Base-by-base conservation (phyloP, 2,797 vertebrate genomes). In the Falco peregrinus region DNA sequence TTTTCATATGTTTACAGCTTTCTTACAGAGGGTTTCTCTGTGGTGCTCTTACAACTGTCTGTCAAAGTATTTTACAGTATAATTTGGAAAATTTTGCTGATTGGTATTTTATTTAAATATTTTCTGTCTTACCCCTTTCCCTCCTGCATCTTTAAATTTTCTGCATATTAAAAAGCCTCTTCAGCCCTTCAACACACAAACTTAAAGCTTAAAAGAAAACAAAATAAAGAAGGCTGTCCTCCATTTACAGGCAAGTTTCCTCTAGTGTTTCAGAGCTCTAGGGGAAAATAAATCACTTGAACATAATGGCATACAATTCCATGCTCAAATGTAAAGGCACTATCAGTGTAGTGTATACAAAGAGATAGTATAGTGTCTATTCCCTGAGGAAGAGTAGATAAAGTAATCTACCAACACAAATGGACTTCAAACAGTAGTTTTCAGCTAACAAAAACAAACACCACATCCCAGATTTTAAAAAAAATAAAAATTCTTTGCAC, bases 301-400 rank as follows among this genome's bases (percentile, higher is more conserved):
- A 85, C 11, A 1, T 33, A 81, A 70, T 43, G 74, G 41, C 71
- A 83, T 37, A 85, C 56, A 84, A 48, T 81, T 92, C 61, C 35
- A 48, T 51, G 45, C 70, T 93, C 88, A 87, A 74, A 69, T 13
- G 31, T 93, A 96, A 95, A 80, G 81, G 29, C 81, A 14, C 35
- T 96, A 95, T 96, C 96, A 93, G 47, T 19, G 43, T n/a, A 87
- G 75, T 95, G 85, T 96, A 95, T 96, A 94, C 81, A 94, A 90
- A 96, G 86, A 95, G 94, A 97, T 97, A 97, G 84, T 41, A 35
- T 95, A 93, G 89, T 95, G 94, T 95, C 95, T 96, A 75, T 94
- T 96, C 95, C 89, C 79, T n/a, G 43, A 87, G 88, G 96, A 91
- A 84, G 59, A 80, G 51, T 31, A 69, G 87, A 94, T 87, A 87